Percentiles rank a stretch among this genome's conserved stretches.
These are phyloP conservation scores for Andrena trimmerana DNA, from an alignment of 2,888 invertebrate species.

Conservation along the genomic window DNA sequence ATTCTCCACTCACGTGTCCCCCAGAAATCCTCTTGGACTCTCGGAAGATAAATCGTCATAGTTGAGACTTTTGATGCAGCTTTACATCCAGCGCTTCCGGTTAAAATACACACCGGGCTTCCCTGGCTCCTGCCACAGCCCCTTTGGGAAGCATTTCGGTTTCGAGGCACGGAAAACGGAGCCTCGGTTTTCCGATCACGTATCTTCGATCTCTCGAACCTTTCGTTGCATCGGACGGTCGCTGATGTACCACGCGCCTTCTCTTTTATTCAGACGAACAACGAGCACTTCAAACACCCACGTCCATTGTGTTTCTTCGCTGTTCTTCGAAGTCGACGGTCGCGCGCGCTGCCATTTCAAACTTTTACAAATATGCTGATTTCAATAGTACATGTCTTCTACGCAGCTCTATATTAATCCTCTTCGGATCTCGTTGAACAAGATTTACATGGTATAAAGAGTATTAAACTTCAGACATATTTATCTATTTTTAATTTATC, in stretches of 20 bases:
- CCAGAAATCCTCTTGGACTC: not conserved
- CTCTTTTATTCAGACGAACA: constrained; percentile 37
- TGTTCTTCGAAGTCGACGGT: constrained; percentile 22
- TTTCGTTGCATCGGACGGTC: constrained; percentile 25
- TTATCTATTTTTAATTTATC: too few relatives aligned
- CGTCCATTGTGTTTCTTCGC: constrained; percentile 35
- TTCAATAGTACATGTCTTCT: not conserved
- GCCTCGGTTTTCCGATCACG: constrained; percentile 70
- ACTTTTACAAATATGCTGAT: not conserved
- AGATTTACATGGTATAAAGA: too few relatives aligned
- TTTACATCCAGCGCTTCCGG: constrained; percentile 40
- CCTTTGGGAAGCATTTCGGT: constrained; percentile 39
- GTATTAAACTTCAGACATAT: too few relatives aligned
- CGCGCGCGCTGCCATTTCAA: not conserved
- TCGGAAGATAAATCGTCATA: constrained; percentile 29
- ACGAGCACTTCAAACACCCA: constrained; percentile 17
- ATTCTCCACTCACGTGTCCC: constrained; percentile 13
- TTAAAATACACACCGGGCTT: constrained; percentile 13
- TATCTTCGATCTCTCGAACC: constrained; percentile 64
- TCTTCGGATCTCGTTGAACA: too few relatives aligned
- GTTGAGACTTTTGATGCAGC: constrained; percentile 16
- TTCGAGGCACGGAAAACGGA: constrained; percentile 63
- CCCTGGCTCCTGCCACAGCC: not conserved
- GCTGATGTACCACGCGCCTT: constrained; percentile 16
- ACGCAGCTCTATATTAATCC: not conserved